Percentiles rank a stretch among this genome's conserved stretches.
Conservation (phyloP, 2,797 vertebrate species). For the Tragopan temminckii region DNA sequence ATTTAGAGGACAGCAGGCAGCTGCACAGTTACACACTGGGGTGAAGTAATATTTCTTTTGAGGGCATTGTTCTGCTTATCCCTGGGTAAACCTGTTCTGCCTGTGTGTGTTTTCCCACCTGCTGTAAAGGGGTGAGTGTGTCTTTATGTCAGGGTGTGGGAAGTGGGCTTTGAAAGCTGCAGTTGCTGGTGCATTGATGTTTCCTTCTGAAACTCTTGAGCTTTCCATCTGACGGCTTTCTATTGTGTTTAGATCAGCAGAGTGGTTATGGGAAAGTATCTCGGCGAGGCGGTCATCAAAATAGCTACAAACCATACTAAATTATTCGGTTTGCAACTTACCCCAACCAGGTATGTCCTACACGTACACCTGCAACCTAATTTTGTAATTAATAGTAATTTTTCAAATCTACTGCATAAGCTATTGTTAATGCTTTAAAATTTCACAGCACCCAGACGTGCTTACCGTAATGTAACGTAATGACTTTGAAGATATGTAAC, state of each 20-base stretch:
- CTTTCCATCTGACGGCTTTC: slow-evolving; percentile 72
- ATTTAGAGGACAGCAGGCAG: not conserved
- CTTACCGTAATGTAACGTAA: slow-evolving; percentile 97
- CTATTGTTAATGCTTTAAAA: slow-evolving; percentile 91
- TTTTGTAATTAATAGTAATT: slow-evolving; percentile 74
- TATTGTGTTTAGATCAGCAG: slow-evolving; percentile 90
- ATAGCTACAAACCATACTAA: slow-evolving; percentile 99
- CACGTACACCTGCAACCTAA: slow-evolving; percentile 36
- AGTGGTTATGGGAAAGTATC: slow-evolving; percentile 98
- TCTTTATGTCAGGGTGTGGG: not conserved
- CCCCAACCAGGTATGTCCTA: slow-evolving; percentile 91
- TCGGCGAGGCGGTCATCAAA: slow-evolving; percentile 97
- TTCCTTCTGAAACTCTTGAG: not conserved
- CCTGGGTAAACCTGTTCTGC: not conserved
- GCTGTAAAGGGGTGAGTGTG: not conserved
- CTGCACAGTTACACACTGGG: accelerated
- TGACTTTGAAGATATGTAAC: slow-evolving; percentile 94
- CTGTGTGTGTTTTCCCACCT: not conserved
- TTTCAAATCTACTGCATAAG: slow-evolving; percentile 84
- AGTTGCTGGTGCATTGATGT: not conserved
- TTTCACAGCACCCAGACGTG: slow-evolving; percentile 98
- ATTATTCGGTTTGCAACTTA: slow-evolving; percentile 86
- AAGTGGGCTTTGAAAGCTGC: not conserved
- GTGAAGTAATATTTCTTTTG: not conserved
- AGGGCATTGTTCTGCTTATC: not conserved